Conservation (phyloP, 2,113 vertebrate genomes). For the Pollimyrus isidori region DNA sequence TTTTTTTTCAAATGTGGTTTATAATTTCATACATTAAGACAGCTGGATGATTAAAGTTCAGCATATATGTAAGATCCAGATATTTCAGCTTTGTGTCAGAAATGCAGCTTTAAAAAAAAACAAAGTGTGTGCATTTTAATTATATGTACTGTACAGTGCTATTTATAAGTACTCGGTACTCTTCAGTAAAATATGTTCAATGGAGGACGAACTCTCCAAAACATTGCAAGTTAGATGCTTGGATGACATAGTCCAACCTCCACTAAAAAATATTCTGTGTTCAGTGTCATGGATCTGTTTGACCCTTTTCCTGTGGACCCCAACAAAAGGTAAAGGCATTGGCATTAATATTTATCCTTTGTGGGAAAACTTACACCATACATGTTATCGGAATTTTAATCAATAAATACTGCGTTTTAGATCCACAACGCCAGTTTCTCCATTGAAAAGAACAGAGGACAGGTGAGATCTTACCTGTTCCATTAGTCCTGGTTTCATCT, state of each 20-base stretch:
- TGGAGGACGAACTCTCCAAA: background rate
- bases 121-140: background rate
- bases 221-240: background rate
- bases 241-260: background rate
- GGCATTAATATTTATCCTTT: constrained; percentile 27
- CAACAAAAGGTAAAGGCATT: constrained; percentile 47
- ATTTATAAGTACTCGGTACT: background rate
- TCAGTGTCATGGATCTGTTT: constrained; percentile 51
- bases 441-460: background rate
- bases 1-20: background rate
- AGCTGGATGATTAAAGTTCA: background rate
- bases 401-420: background rate
- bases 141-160: background rate
- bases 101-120: background rate
- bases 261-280: constrained; percentile 33
- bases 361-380: background rate
- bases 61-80: background rate
- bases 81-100: background rate
- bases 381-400: background rate
- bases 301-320: constrained; percentile 42
- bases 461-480: constrained; percentile 1
- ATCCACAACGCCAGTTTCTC: background rate
- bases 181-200: background rate
- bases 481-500: background rate
- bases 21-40: background rate